Evolutionary conservation across 2,797 vertebrate species (phyloP).

Genomic region (Accipiter fasciatus): DNA sequence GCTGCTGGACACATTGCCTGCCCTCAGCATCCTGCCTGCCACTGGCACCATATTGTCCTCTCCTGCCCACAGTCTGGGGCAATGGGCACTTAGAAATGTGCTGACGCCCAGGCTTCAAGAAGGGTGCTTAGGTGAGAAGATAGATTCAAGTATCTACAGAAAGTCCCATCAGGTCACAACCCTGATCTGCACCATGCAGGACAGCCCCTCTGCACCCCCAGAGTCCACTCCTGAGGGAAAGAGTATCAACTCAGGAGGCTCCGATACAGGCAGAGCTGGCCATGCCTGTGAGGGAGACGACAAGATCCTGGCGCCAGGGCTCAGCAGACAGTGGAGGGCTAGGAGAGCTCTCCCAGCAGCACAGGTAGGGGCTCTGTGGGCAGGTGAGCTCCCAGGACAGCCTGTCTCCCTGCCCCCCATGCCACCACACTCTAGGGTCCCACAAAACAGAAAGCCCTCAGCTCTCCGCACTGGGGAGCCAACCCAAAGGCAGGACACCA

Average conservation of each 20-base stretch:
- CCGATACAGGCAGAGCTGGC: not conserved
- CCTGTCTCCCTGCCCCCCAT: not conserved
- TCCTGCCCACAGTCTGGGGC: not conserved
- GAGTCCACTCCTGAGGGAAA: not conserved
- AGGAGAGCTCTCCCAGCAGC: not conserved
- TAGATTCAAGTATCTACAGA: not conserved
- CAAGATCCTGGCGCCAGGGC: not conserved
- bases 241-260: not conserved
- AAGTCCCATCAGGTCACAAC: not conserved
- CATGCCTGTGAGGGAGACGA: rapidly evolving
- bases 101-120: not conserved
- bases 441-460: not conserved
- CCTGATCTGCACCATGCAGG: not conserved
- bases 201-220: not conserved
- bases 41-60: not conserved
- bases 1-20: not conserved
- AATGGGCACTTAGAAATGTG: not conserved
- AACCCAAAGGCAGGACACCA: not conserved
- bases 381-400: not conserved
- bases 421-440: not conserved
- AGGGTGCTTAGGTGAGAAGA: not conserved
- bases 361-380: rapidly evolving
- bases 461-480: not conserved
- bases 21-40: not conserved
- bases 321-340: not conserved